phyloP scores from a whole-genome alignment of 2,113 vertebrate genomes.

The Ploceus nigricollis region DNA sequence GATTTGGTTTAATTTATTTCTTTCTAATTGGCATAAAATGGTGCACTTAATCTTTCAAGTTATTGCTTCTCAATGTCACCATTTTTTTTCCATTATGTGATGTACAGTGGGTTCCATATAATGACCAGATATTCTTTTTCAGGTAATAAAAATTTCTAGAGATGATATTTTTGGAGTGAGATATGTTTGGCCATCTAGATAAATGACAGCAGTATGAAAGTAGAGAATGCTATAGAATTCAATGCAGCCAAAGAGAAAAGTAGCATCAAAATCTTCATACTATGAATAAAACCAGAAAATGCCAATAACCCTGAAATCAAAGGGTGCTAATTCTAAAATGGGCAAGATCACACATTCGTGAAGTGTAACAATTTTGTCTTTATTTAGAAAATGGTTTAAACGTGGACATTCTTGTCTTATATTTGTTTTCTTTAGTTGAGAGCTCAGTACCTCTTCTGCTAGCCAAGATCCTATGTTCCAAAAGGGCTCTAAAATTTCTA shows the following conservation, averaged over 20 bases:
- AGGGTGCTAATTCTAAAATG: not conserved
- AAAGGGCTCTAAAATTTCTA: not conserved
- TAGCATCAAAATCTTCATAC: not conserved
- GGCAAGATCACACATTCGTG: not conserved
- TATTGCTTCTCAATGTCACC: not conserved
- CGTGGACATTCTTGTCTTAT: not conserved
- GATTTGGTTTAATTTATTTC: slow-evolving; percentile 5
- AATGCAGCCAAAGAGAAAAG: not conserved
- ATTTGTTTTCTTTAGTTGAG: not conserved
- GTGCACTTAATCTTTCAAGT: not conserved
- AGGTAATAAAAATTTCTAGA: not conserved
- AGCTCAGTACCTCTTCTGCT: not conserved
- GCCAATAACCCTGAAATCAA: not conserved
- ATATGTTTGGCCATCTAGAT: not conserved
- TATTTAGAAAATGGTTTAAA: not conserved
- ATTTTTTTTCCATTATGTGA: not conserved
- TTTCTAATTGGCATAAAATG: not conserved
- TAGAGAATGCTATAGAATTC: not conserved
- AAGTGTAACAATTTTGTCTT: not conserved
- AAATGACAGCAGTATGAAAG: not conserved
- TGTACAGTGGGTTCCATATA: not conserved
- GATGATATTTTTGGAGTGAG: not conserved
- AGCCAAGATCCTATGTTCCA: not conserved
- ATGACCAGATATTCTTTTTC: not conserved
- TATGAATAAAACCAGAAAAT: not conserved